Base-by-base conservation (phyloP, 2,113 vertebrate genomes). In the Microcebus ravelobensis region DNA sequence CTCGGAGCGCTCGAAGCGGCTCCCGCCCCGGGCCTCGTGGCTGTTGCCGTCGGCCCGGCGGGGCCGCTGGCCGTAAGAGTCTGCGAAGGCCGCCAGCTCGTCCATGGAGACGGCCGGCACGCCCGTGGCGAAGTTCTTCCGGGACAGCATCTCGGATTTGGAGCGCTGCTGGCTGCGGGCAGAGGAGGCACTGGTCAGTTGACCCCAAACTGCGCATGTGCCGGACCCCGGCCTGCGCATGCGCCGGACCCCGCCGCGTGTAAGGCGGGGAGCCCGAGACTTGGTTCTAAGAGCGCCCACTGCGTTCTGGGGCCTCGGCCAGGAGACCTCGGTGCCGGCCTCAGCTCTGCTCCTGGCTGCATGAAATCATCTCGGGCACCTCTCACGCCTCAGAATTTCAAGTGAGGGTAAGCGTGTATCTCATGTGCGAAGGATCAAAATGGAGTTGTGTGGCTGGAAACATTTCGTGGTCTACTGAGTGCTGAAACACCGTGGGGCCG, bases 31-130 rank as follows among this genome's bases (percentile, higher is more conserved):
- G 0, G 97, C 15, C 1, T 99, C 99, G 45, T 98, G 99, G 95
- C 97, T 99, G 96, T 97, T 99, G 79, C 98, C 98, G 5, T 99
- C 99, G 0, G 98, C 96, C 39, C 99, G 98, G 20, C 98, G 98
- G 25, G 97, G 80, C 93, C 98, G 98, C 91, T 99, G 98, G 95
- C 98, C 99, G 89, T 99, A 99, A 5, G 99, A 98, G 92, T 99
- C 98, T 0, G 99, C 99, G 27, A 99, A 99, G 87, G 99, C 99
- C 39, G 99, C 99, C 97, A 99, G 98, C 98, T 99, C 99, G 0
- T 99, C 99, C 98, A 99, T 99, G 42, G 99, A 99, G 73, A 99
- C 99, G 0, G 99, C 99, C 0, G 99, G 99, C 57, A 99, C 99
- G 12, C 99, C 98, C 39, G 99, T 97, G 0, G 99, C 98, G 95